These are phyloP conservation scores for Ostrea denselamellosa DNA, from an alignment of 1,140 invertebrate species.

Conservation along the genomic window DNA sequence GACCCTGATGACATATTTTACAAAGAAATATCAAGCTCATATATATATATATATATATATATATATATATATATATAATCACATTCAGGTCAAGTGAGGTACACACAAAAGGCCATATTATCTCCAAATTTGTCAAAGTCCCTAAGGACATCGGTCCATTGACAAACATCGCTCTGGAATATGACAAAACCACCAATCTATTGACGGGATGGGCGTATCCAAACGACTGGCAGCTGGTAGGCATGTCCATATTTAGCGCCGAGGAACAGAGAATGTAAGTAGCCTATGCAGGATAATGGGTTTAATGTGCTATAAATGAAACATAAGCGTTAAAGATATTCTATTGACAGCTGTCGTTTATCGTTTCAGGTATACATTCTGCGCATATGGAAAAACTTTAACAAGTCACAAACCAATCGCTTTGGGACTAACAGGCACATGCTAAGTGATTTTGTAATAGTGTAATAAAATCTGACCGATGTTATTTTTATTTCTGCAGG, in stretches of 20 bases:
- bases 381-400: conserved; percentile 20
- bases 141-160: conserved; percentile 54
- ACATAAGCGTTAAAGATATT: too few relatives aligned
- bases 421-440: conserved; percentile 27
- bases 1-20: not conserved
- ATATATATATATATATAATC: too few relatives aligned
- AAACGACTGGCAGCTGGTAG: conserved; percentile 54
- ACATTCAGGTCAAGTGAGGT: conserved; percentile 49
- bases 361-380: conserved; percentile 37
- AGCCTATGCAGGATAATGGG: not conserved
- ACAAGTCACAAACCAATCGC: conserved; percentile 27
- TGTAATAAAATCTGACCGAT: too few relatives aligned
- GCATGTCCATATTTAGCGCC: conserved; percentile 47
- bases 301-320: too few relatives aligned
- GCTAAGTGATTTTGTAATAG: not conserved
- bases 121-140: conserved; percentile 49
- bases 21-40: too few relatives aligned
- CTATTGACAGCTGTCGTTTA: not conserved
- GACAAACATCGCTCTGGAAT: conserved; percentile 55
- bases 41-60: too few relatives aligned
- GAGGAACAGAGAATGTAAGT: conserved; percentile 58
- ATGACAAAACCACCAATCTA: conserved; percentile 56
- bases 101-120: conserved; percentile 47
- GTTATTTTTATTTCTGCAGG: too few relatives aligned
- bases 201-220: conserved; percentile 57